These are phyloP conservation scores for Delia radicum DNA, from an alignment of 1,140 invertebrate species.

Conservation along the genomic window DNA sequence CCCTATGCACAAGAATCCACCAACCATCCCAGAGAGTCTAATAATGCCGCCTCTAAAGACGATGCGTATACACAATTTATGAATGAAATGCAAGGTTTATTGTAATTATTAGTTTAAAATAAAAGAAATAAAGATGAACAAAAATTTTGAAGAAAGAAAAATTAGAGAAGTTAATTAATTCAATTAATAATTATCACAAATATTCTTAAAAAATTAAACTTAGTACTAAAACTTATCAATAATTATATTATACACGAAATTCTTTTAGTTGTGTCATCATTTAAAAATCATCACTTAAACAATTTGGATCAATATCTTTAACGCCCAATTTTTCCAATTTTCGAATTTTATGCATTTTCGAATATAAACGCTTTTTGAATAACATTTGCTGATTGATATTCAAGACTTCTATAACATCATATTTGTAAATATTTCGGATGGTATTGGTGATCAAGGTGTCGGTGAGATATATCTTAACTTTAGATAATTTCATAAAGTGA, in stretches of 20 bases:
- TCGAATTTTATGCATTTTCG: slow-evolving; percentile 42
- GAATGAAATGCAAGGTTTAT: slow-evolving; percentile 94
- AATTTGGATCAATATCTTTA: background rate
- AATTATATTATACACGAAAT: background rate
- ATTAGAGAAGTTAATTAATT: background rate
- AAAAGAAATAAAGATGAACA: background rate
- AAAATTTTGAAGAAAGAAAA: background rate
- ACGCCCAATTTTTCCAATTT: slow-evolving; percentile 45
- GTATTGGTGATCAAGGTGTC: slow-evolving; percentile 46
- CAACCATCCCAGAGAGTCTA: slow-evolving; percentile 50
- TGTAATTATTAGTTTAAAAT: slow-evolving; percentile 60
- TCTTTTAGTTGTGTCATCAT: background rate
- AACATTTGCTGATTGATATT: slow-evolving; percentile 44
- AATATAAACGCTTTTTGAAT: slow-evolving; percentile 43
- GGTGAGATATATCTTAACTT: slow-evolving; percentile 45
- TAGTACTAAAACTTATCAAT: background rate
- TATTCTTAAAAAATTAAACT: too few relatives aligned
- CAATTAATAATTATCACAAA: background rate
- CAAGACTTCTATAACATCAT: slow-evolving; percentile 44
- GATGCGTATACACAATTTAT: slow-evolving; percentile 98
- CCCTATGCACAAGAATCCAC: slow-evolving; percentile 55
- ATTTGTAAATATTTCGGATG: slow-evolving; percentile 43
- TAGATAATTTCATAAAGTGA: slow-evolving; percentile 46
- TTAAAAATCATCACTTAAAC: background rate
- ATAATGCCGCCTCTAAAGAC: slow-evolving; percentile 80